Evolutionary conservation across 2,797 vertebrate species (phyloP).

Genomic region (Emys orbicularis): DNA sequence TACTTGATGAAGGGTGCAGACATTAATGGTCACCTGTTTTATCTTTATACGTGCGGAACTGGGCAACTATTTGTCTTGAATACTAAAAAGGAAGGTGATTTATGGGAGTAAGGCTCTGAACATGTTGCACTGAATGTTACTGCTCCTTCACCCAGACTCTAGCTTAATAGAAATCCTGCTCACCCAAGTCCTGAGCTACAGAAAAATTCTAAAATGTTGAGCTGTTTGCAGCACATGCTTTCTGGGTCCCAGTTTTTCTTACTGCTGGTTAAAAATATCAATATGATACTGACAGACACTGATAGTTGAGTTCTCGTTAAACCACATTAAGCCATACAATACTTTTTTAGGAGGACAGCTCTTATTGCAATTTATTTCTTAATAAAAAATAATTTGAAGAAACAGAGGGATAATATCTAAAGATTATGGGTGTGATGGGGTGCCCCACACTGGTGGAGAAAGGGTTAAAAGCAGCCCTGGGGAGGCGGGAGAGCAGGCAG

Average conservation of each 20-base stretch:
- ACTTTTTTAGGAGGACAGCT: not conserved
- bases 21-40: constrained; percentile 22
- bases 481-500: too few relatives aligned
- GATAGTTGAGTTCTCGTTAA: not conserved
- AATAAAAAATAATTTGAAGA: not conserved
- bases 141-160: not conserved
- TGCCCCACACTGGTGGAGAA: too few relatives aligned
- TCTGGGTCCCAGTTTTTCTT: not conserved
- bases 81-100: constrained; percentile 1
- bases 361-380: not conserved
- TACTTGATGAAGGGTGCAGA: constrained; percentile 22
- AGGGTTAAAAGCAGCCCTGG: too few relatives aligned
- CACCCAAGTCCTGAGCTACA: not conserved
- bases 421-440: not conserved
- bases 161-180: not conserved
- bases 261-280: not conserved
- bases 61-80: constrained; percentile 1
- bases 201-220: not conserved
- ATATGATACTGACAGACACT: not conserved
- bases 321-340: not conserved
- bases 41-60: not conserved
- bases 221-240: not conserved
- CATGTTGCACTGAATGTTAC: not conserved
- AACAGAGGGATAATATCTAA: not conserved
- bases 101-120: constrained; percentile 18